These are phyloP conservation scores for Megamerina dolium DNA, from an alignment of 2,888 invertebrate species.

Conservation along the genomic window DNA sequence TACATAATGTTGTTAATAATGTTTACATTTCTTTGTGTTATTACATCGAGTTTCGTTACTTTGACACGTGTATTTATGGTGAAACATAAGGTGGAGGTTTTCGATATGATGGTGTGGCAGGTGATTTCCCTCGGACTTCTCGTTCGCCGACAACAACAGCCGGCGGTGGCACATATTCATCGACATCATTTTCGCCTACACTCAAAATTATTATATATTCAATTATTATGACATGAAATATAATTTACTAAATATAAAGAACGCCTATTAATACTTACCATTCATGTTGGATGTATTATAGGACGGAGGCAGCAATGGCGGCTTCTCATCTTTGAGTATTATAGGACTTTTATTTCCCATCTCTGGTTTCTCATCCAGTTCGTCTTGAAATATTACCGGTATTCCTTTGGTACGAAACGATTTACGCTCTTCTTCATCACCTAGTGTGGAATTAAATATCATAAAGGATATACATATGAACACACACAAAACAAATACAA, in stretches of 20 bases:
- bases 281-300: constrained; percentile 48
- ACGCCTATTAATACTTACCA: constrained; percentile 31
- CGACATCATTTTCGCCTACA: constrained; percentile 52
- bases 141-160: constrained; percentile 60
- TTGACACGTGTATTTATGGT: constrained; percentile 61
- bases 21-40: too few relatives aligned
- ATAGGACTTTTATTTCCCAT: constrained; percentile 87
- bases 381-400: constrained; percentile 96
- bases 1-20: too few relatives aligned
- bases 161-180: constrained; percentile 87
- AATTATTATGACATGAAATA: too few relatives aligned
- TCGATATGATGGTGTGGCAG: constrained; percentile 85
- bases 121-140: constrained; percentile 66
- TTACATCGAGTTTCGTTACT: too few relatives aligned
- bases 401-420: constrained; percentile 79
- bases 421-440: constrained; percentile 74
- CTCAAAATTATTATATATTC: constrained; percentile 10
- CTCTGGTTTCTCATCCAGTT: constrained; percentile 87
- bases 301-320: constrained; percentile 77
- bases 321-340: constrained; percentile 91
- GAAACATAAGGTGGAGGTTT: constrained; percentile 97
- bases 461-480: neutral
- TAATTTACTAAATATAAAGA: too few relatives aligned
- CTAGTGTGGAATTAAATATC: constrained; percentile 26
- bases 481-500: neutral